Conservation (phyloP, 1,140 invertebrate genomes). For the Trinorchestia longiramus region DNA sequence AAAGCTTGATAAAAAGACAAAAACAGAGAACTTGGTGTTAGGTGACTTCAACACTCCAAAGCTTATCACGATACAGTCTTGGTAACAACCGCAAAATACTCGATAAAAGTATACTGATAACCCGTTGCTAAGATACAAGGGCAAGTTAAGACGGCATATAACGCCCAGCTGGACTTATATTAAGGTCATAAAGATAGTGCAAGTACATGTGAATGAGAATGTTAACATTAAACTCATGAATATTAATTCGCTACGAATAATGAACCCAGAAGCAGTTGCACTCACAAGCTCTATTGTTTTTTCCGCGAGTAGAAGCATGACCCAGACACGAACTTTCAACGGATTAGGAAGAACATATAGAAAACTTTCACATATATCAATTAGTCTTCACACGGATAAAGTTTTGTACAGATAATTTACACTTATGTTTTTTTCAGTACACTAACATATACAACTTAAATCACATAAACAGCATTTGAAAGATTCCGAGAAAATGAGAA, state of each 20-base stretch:
- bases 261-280: not conserved
- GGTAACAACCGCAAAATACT: constrained; percentile 44
- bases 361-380: not conserved
- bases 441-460: not conserved
- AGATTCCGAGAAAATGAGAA: not conserved
- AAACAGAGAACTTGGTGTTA: constrained; percentile 32
- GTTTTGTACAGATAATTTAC: not conserved
- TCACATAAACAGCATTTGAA: not conserved
- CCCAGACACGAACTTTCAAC: not conserved
- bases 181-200: constrained; percentile 8
- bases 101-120: constrained; percentile 43
- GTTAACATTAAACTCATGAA: not conserved
- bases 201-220: not conserved
- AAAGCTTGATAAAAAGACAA: constrained; percentile 26
- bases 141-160: not conserved
- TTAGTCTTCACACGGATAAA: not conserved
- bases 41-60: not conserved
- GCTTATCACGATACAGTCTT: constrained; percentile 13
- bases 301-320: not conserved
- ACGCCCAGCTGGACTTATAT: not conserved
- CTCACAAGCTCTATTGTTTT: not conserved
- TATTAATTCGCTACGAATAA: not conserved
- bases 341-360: not conserved
- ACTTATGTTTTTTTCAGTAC: not conserved
- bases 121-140: constrained; percentile 46